A percentile compares a stretch with the other conserved stretches of the same genome.
These are phyloP conservation scores for Drosophila saltans DNA, from an alignment of 1,140 invertebrate genomes.

Conservation along the genomic window DNA sequence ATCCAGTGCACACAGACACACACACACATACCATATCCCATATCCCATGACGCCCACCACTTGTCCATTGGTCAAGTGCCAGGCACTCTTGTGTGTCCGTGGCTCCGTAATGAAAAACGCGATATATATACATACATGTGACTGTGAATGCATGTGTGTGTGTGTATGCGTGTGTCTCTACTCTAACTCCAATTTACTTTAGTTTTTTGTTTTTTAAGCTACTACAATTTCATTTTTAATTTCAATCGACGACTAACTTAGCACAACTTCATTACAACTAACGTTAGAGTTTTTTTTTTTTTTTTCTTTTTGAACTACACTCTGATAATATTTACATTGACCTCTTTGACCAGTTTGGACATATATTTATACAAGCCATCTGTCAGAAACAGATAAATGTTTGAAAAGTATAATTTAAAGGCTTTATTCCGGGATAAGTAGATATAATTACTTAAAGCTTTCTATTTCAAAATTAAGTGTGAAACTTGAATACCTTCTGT, in stretches of 20 bases:
- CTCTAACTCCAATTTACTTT: conserved; percentile 24
- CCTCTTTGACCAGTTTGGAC: background rate
- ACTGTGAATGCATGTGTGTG: background rate
- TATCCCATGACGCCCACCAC: background rate
- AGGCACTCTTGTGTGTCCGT: conserved; percentile 60
- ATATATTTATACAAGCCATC: conserved; percentile 1
- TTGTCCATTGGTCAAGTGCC: conserved; percentile 50
- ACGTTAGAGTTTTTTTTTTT: background rate
- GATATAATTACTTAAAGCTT: too few relatives aligned
- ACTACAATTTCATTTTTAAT: conserved; percentile 74
- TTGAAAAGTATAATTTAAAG: background rate
- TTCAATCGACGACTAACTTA: conserved; percentile 41
- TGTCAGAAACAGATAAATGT: too few relatives aligned
- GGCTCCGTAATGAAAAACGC: conserved; percentile 67
- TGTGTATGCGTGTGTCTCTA: conserved; percentile 34
- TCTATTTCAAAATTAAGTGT: too few relatives aligned
- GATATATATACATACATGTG: conserved; percentile 43
- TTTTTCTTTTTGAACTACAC: background rate
- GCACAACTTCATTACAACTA: background rate
- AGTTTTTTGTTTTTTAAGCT: conserved; percentile 21
- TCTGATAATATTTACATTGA: conserved; percentile 50
- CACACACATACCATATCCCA: background rate
- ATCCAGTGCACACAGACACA: background rate
- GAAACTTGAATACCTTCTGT: too few relatives aligned
- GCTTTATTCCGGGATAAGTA: too few relatives aligned